Conservation (phyloP, 2,797 vertebrate genomes). For the Neosilurus mollespiculum region DNA sequence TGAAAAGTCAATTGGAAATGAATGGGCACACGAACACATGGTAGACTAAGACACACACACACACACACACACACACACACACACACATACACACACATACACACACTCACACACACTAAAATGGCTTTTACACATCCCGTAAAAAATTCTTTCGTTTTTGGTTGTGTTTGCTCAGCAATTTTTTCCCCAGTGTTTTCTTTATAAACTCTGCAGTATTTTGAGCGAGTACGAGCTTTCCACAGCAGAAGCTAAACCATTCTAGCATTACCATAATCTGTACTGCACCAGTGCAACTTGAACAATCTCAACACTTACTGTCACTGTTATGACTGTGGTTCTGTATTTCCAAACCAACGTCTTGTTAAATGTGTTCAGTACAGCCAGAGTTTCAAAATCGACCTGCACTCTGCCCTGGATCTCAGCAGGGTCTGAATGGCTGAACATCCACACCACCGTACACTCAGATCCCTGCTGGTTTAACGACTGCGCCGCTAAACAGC, state of each 20-base stretch:
- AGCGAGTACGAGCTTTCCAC: background rate
- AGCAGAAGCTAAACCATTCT: background rate
- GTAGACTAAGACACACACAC: slow-evolving; percentile 7
- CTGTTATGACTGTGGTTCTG: background rate
- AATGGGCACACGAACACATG: slow-evolving; percentile 11
- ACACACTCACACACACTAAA: background rate
- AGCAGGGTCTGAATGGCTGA: background rate
- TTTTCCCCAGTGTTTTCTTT: background rate
- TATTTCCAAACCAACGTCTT: background rate
- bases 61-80: background rate
- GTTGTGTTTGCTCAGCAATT: background rate
- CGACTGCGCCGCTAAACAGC: background rate
- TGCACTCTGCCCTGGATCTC: background rate
- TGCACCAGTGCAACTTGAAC: background rate
- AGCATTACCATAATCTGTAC: background rate
- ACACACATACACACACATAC: background rate
- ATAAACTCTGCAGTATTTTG: no score
- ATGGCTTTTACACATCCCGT: background rate
- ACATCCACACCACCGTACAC: background rate
- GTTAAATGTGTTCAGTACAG: background rate
- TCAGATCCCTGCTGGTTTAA: background rate
- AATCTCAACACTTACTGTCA: background rate
- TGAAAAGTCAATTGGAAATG: slow-evolving; percentile 29
- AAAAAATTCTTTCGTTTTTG: background rate
- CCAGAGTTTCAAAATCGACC: background rate